These are phyloP conservation scores for Scarus forsteni DNA, from an alignment of 2,797 vertebrate species.

Conservation along the genomic window DNA sequence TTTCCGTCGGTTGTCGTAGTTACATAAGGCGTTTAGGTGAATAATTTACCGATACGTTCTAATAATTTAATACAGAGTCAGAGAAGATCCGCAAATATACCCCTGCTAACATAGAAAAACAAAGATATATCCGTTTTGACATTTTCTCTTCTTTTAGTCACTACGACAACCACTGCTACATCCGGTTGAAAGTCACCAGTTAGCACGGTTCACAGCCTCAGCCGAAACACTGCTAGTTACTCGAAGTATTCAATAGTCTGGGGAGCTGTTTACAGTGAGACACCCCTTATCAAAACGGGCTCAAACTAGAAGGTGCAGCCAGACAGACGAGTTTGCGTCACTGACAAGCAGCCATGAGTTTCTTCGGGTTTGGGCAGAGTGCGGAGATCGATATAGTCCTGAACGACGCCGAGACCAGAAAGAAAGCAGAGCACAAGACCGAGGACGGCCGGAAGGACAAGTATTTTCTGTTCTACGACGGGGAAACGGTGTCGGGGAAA, in stretches of 20 bases:
- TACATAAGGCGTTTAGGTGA: too few species aligned
- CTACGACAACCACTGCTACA: too few species aligned
- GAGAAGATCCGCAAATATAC: too few species aligned
- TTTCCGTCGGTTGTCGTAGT: too few species aligned
- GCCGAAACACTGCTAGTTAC: conserved; percentile 24
- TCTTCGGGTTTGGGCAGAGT: conserved; percentile 94
- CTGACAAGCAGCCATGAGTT: conserved; percentile 86
- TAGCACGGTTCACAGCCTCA: too few species aligned
- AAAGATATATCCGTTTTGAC: too few species aligned
- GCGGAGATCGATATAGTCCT: conserved; percentile 93
- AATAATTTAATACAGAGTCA: too few species aligned
- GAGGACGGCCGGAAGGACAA: conserved; percentile 96
- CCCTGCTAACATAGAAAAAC: too few species aligned
- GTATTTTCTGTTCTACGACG: conserved; percentile 94
- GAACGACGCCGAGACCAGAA: conserved; percentile 91
- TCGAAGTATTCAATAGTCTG: conserved; percentile 49
- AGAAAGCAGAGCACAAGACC: conserved; percentile 92
- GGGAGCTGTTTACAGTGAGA: conserved; percentile 34
- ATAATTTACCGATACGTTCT: too few species aligned
- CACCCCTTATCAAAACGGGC: not conserved
- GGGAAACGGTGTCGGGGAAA: conserved; percentile 93
- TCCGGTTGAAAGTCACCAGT: too few species aligned
- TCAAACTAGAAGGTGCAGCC: not conserved
- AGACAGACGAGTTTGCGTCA: not conserved
- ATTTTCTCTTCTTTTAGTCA: too few species aligned